Evolutionary conservation across 2,113 vertebrate genomes (phyloP).

Genomic region (Acanthochromis polyacanthus): DNA sequence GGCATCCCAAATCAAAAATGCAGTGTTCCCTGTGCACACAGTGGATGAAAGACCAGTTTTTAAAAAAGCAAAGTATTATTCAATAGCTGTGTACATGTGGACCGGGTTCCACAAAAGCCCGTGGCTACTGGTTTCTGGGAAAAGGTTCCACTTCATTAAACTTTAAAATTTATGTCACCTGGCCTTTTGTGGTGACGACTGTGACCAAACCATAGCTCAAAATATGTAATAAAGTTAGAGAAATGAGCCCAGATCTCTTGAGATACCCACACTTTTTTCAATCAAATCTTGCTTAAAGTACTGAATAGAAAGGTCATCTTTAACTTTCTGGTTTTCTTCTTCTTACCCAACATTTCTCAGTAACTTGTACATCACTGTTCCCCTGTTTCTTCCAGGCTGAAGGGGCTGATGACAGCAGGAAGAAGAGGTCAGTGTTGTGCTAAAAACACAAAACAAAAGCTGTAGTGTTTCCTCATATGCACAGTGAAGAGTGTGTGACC

Average conservation of each 20-base stretch:
- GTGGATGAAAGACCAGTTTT: no score
- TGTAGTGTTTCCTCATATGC: constrained; percentile 1
- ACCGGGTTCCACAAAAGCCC: no score
- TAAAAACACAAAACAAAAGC: neutral
- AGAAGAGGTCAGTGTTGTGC: neutral
- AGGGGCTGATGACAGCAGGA: neutral
- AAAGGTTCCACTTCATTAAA: neutral
- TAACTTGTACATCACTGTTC: no score
- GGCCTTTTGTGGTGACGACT: neutral
- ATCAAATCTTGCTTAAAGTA: neutral
- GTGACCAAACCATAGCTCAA: neutral
- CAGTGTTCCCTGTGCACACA: no score
- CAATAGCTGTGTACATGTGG: no score
- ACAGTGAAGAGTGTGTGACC: neutral
- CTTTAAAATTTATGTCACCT: neutral
- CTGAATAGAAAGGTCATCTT: neutral
- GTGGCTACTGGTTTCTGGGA: neutral
- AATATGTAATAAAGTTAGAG: no score
- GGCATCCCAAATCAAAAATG: no score
- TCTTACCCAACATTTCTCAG: neutral
- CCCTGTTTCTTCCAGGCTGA: neutral
- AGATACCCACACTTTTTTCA: neutral
- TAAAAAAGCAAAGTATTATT: no score
- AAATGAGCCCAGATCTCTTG: neutral
- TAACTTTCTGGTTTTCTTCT: neutral